Evolutionary conservation across 2,113 vertebrate genomes (phyloP), one percentile per base, ranked within the genome.

Genomic region (Hippopotamus amphibius): DNA sequence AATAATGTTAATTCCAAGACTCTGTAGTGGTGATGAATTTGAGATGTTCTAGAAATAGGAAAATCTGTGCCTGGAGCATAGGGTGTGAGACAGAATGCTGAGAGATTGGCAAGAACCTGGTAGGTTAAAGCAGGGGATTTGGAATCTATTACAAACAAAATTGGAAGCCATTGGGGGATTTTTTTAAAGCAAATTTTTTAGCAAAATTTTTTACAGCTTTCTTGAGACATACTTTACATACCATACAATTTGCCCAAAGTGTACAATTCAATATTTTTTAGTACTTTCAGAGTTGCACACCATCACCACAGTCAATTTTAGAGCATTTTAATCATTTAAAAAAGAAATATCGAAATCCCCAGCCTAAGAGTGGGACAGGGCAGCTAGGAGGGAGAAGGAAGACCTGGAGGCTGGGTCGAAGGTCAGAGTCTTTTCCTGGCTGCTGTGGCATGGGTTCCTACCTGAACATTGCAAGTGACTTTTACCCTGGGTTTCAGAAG

Each of bases 61-160:
- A 87, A 57, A n/a, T 26, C 41, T 55, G 17, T 41, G 61, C 55
- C 46, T 79, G 24, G 55, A 74, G 65, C 19, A 37, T 16, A 85
- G 37, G 13, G 24, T 71, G 6, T 5, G 22, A 76, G 24, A 79
- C 63, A 37, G 48, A 84, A 93, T 53, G 41, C 66, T n/a, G 46
- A 92, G 30, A 95, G 55, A 57, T 16, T 88, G 46, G 30, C 68
- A 72, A 72, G 66, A 96, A 55, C 2, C 21, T 59, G 66, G 66
- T 76, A 66, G 61, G 8, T 16, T 71, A 68, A 87, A 61, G 22
- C 50, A 68, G 72, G 14, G 57, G 37, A 83, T 88, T 79, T 65
- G 79, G n/a, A 93, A 46, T 80, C n/a, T 93, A 48, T 74, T 59
- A 16, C 37, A 84, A 95, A 92, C 55, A 41, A 79, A 93, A 89